Evolutionary conservation across 2,113 vertebrate genomes (phyloP).

Genomic region (Abramis brama): DNA sequence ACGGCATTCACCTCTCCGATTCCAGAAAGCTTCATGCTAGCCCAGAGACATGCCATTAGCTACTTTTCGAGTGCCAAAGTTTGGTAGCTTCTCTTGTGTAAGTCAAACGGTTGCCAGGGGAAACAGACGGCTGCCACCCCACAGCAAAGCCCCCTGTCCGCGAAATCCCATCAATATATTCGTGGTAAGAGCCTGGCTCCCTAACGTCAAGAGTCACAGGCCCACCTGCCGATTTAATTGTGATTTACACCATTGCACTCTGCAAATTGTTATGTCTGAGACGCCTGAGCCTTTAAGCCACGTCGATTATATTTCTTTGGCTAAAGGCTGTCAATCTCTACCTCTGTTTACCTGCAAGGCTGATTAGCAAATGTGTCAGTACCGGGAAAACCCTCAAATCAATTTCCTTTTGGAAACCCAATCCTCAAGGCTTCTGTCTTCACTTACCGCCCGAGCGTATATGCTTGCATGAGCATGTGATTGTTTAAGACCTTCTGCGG

Average conservation of each 20-base stretch:
- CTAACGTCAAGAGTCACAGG: slow-evolving; percentile 32
- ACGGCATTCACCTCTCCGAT: background rate
- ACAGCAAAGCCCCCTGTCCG: background rate
- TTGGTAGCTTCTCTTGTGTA: background rate
- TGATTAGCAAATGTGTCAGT: slow-evolving; percentile 61
- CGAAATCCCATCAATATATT: slow-evolving; percentile 58
- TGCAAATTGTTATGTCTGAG: slow-evolving; percentile 69
- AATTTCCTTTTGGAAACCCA: slow-evolving; percentile 58
- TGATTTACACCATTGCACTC: slow-evolving; percentile 70
- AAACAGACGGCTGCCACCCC: slow-evolving; percentile 35
- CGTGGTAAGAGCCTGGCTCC: slow-evolving; percentile 37
- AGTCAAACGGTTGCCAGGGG: slow-evolving; percentile 35
- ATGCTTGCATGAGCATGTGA: slow-evolving; percentile 42
- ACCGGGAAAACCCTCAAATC: slow-evolving; percentile 52
- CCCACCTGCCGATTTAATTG: slow-evolving; percentile 62
- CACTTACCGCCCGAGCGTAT: slow-evolving; percentile 24
- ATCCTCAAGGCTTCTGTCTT: slow-evolving; percentile 46
- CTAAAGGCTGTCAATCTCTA: slow-evolving; percentile 65
- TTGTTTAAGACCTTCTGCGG: slow-evolving; percentile 33
- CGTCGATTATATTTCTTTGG: slow-evolving; percentile 67
- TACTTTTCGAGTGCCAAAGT: background rate
- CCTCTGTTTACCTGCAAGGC: slow-evolving; percentile 64
- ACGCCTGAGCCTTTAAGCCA: slow-evolving; percentile 67
- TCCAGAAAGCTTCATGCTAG: background rate
- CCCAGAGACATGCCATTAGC: background rate